Base-by-base conservation (phyloP, 2,888 invertebrate genomes). In the Tachina grossa region DNA sequence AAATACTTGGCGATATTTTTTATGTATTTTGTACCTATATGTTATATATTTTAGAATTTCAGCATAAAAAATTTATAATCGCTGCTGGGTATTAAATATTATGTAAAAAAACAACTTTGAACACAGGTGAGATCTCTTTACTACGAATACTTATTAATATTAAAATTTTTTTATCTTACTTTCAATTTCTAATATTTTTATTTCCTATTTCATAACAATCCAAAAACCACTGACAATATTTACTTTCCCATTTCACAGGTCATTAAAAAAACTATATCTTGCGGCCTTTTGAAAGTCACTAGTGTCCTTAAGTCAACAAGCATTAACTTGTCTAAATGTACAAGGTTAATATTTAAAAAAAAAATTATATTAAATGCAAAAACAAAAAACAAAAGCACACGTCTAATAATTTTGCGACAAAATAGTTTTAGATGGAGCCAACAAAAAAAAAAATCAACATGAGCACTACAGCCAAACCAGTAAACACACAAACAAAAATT, bases 291-390 rank as follows among this genome's bases (percentile, higher is more conserved):
- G 9, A 71, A 45, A 57, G 31, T 45, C 51, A 14, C 53, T 19
- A 19, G 14, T 39, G 74, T 45, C 75, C 68, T 75, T 61, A 77
- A 74, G 72, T 68, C 74, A 81, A 77, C 77, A 77, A 76, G 51
- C 31, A 63, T 49, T 47, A 68, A 55, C 11, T 51, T 45, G 76
- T 72, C 66, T 63, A 55, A 65, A 11, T 45, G 45, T 53, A 65
- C 68, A 84, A 81, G 84, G 84, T 72, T 63, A 84, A 84, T 81
- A 84, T n/a, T n/a, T 81, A 53, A 77, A 81, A 79, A 79, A 47
- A 79, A 49, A 55, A 19, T 77, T 47, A 31, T 76, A 57, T 45
- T 13, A 14, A 41, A 53, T 14, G 11, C 39, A n/a, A 47, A 9
- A 59, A 43, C 45, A n/a, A 19, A 8, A 63, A 6, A 63, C 11